phyloP scores from a whole-genome alignment of 1,140 invertebrate genomes.

The Drosophila auraria region DNA sequence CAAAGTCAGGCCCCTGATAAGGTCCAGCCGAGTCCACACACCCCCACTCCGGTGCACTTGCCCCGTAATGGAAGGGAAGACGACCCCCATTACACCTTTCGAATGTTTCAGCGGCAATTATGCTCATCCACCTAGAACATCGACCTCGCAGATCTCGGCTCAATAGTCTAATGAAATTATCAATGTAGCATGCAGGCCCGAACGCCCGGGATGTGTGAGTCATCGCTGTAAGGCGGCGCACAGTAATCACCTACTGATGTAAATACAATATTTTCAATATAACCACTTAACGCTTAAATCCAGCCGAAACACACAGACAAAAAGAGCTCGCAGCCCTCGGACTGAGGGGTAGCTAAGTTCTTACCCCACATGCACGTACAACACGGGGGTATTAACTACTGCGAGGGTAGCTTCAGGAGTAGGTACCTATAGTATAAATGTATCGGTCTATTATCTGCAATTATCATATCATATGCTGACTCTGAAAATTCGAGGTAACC shows the following conservation, averaged over 20 bases:
- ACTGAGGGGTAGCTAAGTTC: slow-evolving; percentile 50
- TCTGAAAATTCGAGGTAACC: too few relatives aligned
- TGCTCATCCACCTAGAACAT: slow-evolving; percentile 60
- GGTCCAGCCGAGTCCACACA: slow-evolving; percentile 22
- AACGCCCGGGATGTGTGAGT: slow-evolving; percentile 59
- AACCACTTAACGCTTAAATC: slow-evolving; percentile 84
- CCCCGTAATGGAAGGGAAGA: slow-evolving; percentile 38
- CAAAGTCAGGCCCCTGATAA: slow-evolving; percentile 62
- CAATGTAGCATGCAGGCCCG: slow-evolving; percentile 54
- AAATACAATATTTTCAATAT: slow-evolving; percentile 84
- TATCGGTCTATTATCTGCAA: background rate
- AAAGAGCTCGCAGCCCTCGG: slow-evolving; percentile 38
- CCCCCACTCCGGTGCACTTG: slow-evolving; percentile 38
- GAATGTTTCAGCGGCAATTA: slow-evolving; percentile 69
- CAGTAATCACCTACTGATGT: slow-evolving; percentile 83
- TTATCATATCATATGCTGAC: too few relatives aligned
- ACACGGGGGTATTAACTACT: slow-evolving; percentile 7
- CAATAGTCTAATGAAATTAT: slow-evolving; percentile 84
- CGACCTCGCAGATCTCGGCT: slow-evolving; percentile 52
- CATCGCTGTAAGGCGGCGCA: slow-evolving; percentile 58
- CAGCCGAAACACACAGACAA: slow-evolving; percentile 57
- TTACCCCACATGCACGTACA: slow-evolving; percentile 20
- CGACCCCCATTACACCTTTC: slow-evolving; percentile 65
- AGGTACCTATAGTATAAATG: background rate
- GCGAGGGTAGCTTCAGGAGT: slow-evolving; percentile 18